A percentile compares a stretch with the other conserved stretches of the same genome.
Evolutionary conservation across 64 coral and sea anemone species (phyloP).

Genomic region (Astreopora myriophthalma): DNA sequence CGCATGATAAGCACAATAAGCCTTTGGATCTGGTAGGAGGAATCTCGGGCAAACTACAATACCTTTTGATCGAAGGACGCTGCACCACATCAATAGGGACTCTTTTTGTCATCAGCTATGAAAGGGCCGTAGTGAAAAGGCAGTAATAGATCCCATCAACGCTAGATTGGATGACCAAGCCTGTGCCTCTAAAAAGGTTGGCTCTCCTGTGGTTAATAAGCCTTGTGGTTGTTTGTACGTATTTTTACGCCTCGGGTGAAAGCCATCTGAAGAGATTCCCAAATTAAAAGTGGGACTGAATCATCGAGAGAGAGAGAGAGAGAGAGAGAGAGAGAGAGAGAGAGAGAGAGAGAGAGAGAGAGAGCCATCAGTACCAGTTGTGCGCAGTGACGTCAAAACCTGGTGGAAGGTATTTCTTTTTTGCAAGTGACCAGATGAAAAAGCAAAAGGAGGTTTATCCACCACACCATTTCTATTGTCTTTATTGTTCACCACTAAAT

Average conservation of each 20-base stretch:
- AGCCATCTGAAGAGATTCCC: too few relatives aligned
- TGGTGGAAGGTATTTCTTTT: too few relatives aligned
- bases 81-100: slow-evolving; percentile 31
- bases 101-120: slow-evolving; percentile 17
- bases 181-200: background rate
- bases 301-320: too few relatives aligned
- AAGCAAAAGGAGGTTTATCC: too few relatives aligned
- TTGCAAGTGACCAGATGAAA: too few relatives aligned
- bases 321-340: too few relatives aligned
- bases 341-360: too few relatives aligned
- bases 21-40: slow-evolving; percentile 23
- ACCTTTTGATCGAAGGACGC: slow-evolving; percentile 17
- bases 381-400: too few relatives aligned
- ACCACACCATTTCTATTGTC: too few relatives aligned
- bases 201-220: background rate
- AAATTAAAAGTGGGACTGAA: too few relatives aligned
- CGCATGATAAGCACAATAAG: background rate
- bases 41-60: slow-evolving; percentile 40
- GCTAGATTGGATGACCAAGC: background rate
- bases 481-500: too few relatives aligned
- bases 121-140: slow-evolving; percentile 35
- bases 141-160: background rate
- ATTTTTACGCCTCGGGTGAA: background rate
- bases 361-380: too few relatives aligned
- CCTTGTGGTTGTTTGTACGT: background rate